A percentile compares a stretch with the other conserved stretches of the same genome.
Evolutionary conservation across 2,113 vertebrate species (phyloP).

Genomic region (Rhinopithecus roxellana): DNA sequence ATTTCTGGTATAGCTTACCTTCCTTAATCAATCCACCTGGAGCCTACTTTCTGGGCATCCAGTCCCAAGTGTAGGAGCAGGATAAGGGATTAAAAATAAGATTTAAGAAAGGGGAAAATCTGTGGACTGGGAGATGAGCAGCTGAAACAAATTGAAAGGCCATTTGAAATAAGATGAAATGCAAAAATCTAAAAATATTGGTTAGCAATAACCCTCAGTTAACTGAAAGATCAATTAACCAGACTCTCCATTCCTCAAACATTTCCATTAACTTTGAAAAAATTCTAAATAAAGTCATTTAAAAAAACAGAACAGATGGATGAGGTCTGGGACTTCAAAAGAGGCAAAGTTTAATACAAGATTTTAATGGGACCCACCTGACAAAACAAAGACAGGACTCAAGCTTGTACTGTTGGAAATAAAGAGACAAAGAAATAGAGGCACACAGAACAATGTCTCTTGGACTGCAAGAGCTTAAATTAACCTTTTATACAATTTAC

Average conservation of each 20-base stretch:
- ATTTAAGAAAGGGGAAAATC: not conserved
- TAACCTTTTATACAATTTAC: constrained; percentile 72
- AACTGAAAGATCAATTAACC: constrained; percentile 74
- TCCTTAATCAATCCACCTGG: not conserved
- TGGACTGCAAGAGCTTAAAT: constrained; percentile 49
- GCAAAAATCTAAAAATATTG: constrained; percentile 58
- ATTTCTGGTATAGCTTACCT: not conserved
- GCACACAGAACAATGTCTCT: constrained; percentile 50
- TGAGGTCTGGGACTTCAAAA: constrained; percentile 77
- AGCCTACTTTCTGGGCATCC: not conserved
- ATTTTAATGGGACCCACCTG: constrained; percentile 80
- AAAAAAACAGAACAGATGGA: constrained; percentile 76
- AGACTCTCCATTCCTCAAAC: constrained; percentile 53
- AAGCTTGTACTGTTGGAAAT: constrained; percentile 55
- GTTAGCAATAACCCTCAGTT: constrained; percentile 59
- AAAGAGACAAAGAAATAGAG: constrained; percentile 68
- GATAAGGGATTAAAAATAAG: not conserved
- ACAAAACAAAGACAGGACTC: constrained; percentile 77
- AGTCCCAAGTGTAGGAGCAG: not conserved
- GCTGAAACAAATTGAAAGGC: constrained; percentile 33
- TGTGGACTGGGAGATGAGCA: not conserved
- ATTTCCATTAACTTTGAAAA: constrained; percentile 74
- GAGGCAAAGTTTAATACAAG: constrained; percentile 78
- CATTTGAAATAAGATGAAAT: constrained; percentile 54
- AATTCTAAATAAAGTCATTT: constrained; percentile 77